These are phyloP conservation scores for Geopemphigus sp. DNA, from an alignment of 1,140 invertebrate genomes.

Conservation along the genomic window DNA sequence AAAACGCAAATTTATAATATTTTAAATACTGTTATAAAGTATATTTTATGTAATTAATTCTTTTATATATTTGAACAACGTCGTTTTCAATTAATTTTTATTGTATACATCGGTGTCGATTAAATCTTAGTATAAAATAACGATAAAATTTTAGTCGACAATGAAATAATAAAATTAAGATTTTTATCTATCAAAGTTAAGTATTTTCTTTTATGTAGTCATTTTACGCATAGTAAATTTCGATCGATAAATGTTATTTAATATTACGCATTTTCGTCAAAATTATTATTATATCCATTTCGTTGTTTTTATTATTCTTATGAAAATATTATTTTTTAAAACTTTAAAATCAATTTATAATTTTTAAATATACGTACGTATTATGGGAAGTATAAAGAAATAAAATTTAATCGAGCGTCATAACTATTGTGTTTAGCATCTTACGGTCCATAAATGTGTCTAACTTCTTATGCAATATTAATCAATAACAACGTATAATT, in stretches of 20 bases:
- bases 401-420: conserved; percentile 20
- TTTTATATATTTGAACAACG: no score
- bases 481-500: conserved; percentile 11
- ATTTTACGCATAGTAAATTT: background rate
- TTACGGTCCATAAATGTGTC: conserved; percentile 22
- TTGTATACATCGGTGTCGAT: no score
- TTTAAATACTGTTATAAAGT: no score
- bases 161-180: no score
- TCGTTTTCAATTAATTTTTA: no score
- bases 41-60: no score
- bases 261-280: no score
- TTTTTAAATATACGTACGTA: background rate
- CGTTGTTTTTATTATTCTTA: background rate
- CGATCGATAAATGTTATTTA: background rate
- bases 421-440: background rate
- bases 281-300: background rate
- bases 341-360: no score
- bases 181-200: no score
- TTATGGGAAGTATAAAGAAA: background rate
- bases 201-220: background rate
- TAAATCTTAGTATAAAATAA: no score
- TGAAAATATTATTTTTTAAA: background rate
- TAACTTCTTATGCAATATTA: conserved; percentile 6
- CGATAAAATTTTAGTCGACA: no score
- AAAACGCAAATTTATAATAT: no score